Evolutionary conservation across 2,113 vertebrate genomes (phyloP).

Genomic region (Phrynosoma platyrhinos): DNA sequence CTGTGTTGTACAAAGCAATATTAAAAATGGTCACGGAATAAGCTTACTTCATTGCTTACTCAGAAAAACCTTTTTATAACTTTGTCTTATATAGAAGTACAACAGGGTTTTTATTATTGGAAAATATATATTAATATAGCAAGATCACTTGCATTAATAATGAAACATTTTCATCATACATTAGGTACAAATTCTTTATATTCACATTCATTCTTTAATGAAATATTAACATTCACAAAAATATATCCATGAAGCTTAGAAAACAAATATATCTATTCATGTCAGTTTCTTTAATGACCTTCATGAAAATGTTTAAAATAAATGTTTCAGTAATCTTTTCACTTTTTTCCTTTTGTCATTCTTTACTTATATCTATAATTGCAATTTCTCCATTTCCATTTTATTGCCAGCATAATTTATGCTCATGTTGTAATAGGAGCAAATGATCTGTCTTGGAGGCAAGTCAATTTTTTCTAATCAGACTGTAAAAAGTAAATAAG

Average conservation of each 20-base stretch:
- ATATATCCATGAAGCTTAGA: constrained; percentile 43
- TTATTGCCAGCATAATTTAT: constrained; percentile 49
- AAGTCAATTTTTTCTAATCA: constrained; percentile 52
- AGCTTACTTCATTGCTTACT: constrained; percentile 44
- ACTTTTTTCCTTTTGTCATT: constrained; percentile 39
- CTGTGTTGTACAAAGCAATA: constrained; percentile 37
- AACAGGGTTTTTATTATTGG: neutral
- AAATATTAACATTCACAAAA: constrained; percentile 53
- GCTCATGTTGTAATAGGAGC: constrained; percentile 54
- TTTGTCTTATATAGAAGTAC: constrained; percentile 25
- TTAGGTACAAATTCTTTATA: neutral
- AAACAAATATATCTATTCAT: constrained; percentile 50
- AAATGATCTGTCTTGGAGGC: constrained; percentile 41
- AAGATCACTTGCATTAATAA: constrained; percentile 41
- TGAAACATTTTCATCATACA: constrained; percentile 36
- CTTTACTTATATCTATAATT: constrained; percentile 60
- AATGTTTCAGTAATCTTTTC: constrained; percentile 53
- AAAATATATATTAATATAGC: constrained; percentile 49
- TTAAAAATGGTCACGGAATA: constrained; percentile 42
- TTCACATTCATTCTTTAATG: constrained; percentile 27
- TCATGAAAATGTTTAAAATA: constrained; percentile 55
- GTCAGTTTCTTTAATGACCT: constrained; percentile 42
- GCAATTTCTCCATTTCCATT: constrained; percentile 52
- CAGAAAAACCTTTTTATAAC: constrained; percentile 40
- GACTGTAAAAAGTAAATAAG: constrained; percentile 47